Conservation (phyloP, 2,113 vertebrate species). For the Mobula hypostoma region DNA sequence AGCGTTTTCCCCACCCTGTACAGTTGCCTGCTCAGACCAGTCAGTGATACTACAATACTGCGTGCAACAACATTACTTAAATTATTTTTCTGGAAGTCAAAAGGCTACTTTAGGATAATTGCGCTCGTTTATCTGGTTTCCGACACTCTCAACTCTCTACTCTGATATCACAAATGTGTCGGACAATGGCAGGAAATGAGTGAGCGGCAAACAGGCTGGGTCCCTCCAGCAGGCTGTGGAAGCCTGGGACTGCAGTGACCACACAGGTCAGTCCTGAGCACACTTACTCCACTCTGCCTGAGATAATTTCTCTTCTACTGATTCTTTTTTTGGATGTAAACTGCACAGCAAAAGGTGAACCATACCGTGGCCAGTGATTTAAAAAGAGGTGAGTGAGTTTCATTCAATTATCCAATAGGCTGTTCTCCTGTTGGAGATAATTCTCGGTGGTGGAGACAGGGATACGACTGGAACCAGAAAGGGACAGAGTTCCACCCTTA, state of each 20-base stretch:
- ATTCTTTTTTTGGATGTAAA: background rate
- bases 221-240: conserved; percentile 45
- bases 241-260: conserved; percentile 45
- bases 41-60: too few relatives aligned
- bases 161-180: conserved; percentile 46
- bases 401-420: background rate
- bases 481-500: background rate
- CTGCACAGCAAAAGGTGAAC: background rate
- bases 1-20: too few relatives aligned
- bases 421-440: too few relatives aligned
- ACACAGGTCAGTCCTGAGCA: background rate
- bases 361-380: background rate
- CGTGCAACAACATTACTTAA: background rate
- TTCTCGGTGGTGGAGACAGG: background rate
- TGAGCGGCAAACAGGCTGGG: conserved; percentile 62
- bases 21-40: too few relatives aligned
- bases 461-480: background rate
- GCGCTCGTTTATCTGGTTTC: conserved; percentile 60
- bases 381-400: background rate
- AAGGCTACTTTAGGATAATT: conserved; percentile 43
- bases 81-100: background rate
- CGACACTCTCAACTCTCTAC: conserved; percentile 56
- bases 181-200: conserved; percentile 78
- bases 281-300: background rate
- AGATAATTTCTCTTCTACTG: background rate